Base-by-base conservation (phyloP, 2,113 vertebrate species). In the Gymnorhina tibicen region DNA sequence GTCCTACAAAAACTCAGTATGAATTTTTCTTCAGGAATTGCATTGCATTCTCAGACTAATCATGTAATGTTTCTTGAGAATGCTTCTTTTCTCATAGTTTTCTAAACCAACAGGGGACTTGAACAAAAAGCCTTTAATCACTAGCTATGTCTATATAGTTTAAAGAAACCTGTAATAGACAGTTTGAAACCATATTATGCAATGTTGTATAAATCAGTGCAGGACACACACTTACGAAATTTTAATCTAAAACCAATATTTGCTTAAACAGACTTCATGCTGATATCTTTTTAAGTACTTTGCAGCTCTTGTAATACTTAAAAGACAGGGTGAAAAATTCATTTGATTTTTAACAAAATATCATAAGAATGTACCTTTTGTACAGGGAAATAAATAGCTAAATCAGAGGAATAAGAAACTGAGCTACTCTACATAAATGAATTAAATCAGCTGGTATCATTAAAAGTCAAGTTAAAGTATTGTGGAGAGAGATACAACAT, bases 221-320 rank as follows among this genome's bases (percentile, higher is more conserved):
- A 93, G 94, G 91, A 94, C 62, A 85, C 62, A 85, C 16, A 62
- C 44, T 89, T 81, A 82, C 37, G 85, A 94, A 94, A 96, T 76
- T 94, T 96, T 94, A 94, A 96, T 94, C 87, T 90, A 93, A 97
- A 93, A 8, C 32, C 47, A 95, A 90, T 93, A 93, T 95, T 95
- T 74, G 84, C 89, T 95, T 91, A 69, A 89, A 67, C 33, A 79
- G 88, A 73, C 63, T 81, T 91, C 91, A 86, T 63, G 91, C 70
- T 94, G 91, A 13, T 93, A 83, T 39, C 55, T 90, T 96, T 85
- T 80, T 28, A 95, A 95, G 59, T 67, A 85, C 52, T 83, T 80
- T 94, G 72, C 63, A 87, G 32, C 0, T 82, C 11, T 85, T 79
- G 35, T 83, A 89, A 89, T 56, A 42, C 73, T 85, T 87, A 73